Percentiles rank a stretch among this genome's conserved stretches.
Evolutionary conservation across 1,140 invertebrate genomes (phyloP).

Genomic region (Atta cephalotes): DNA sequence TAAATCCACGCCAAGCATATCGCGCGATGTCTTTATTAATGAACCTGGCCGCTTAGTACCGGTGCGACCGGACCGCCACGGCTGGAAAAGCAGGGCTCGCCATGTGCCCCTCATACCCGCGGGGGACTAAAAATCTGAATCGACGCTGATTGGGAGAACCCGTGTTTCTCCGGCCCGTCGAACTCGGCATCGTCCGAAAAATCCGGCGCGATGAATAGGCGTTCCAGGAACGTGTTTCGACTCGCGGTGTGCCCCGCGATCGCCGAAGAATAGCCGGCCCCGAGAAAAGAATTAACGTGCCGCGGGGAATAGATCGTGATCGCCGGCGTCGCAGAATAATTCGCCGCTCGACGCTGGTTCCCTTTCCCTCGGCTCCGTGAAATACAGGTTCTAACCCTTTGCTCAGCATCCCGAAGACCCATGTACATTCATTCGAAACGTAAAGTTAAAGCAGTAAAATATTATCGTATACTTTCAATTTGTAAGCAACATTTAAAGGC

Average conservation of each 20-base stretch:
- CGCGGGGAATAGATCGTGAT: constrained; percentile 49
- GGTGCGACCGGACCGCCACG: constrained; percentile 25
- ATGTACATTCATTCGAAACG: neutral
- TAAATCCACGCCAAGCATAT: constrained; percentile 60
- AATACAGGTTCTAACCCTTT: constrained; percentile 43
- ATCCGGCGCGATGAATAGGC: constrained; percentile 79
- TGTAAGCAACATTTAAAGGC: neutral
- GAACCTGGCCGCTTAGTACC: neutral
- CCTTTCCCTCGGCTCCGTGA: neutral
- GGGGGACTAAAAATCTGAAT: constrained; percentile 79
- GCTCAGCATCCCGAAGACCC: constrained; percentile 11
- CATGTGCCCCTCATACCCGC: constrained; percentile 23
- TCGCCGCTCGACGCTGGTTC: constrained; percentile 16
- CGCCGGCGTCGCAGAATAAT: constrained; percentile 54
- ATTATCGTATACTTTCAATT: constrained; percentile 2
- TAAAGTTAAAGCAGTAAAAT: neutral
- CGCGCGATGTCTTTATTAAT: constrained; percentile 72
- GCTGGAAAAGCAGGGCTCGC: constrained; percentile 66
- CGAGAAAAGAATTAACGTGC: constrained; percentile 67
- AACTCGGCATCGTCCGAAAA: constrained; percentile 69
- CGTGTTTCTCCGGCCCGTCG: constrained; percentile 72
- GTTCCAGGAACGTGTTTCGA: constrained; percentile 77
- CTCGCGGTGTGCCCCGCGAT: constrained; percentile 58
- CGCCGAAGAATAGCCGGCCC: constrained; percentile 57
- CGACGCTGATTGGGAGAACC: constrained; percentile 79